Evolutionary conservation across 2,797 vertebrate species (phyloP).

Genomic region (Graptemys geographica): DNA sequence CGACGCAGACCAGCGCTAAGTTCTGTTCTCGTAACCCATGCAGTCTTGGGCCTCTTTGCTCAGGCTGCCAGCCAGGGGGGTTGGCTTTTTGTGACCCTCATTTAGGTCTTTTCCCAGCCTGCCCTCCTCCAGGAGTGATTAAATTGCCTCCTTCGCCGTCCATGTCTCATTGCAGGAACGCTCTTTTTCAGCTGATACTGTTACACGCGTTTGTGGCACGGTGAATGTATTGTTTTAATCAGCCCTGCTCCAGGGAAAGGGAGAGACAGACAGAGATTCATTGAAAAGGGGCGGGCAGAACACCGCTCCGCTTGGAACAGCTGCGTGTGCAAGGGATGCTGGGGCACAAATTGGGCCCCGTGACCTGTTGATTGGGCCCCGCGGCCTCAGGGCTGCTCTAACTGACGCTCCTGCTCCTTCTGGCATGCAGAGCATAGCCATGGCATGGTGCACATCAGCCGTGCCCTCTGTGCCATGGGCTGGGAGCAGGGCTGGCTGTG

Average conservation of each 20-base stretch:
- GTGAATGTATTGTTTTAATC: neutral
- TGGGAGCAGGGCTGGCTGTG: neutral
- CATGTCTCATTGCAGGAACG: neutral
- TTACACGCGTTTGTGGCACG: rapidly evolving
- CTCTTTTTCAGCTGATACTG: neutral
- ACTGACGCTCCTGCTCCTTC: neutral
- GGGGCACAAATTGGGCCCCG: neutral
- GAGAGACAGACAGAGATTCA: neutral
- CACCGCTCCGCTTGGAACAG: neutral
- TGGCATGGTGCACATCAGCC: neutral
- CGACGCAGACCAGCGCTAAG: neutral
- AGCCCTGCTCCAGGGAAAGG: neutral
- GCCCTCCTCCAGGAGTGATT: rapidly evolving
- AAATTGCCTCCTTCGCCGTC: neutral
- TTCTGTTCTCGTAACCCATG: neutral
- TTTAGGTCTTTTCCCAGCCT: neutral
- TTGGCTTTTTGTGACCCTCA: neutral
- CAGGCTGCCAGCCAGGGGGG: neutral
- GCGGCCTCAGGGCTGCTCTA: neutral
- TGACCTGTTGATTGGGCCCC: neutral
- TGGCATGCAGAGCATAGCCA: neutral
- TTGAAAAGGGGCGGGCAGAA: rapidly evolving
- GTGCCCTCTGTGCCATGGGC: neutral
- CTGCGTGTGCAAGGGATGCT: neutral
- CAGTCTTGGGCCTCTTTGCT: neutral